Evolutionary conservation across 1,140 invertebrate species (phyloP).

Genomic region (Paraescarpia echinospica): DNA sequence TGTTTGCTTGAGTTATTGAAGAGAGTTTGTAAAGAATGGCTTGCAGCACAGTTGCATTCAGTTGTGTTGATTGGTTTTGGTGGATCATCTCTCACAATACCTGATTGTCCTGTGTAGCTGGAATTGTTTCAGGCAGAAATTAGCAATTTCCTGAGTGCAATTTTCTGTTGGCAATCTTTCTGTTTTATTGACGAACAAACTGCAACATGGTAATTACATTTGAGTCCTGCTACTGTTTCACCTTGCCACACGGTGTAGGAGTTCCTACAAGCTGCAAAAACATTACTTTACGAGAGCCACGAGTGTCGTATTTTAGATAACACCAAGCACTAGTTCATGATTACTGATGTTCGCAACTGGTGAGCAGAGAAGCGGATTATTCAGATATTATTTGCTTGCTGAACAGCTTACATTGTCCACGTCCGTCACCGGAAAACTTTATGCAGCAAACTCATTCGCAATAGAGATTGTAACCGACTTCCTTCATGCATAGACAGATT

Average conservation of each 20-base stretch:
- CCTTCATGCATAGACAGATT: neutral
- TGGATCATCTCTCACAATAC: neutral
- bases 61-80: neutral
- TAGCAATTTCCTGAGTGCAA: neutral
- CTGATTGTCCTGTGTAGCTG: neutral
- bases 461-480: neutral
- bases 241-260: neutral
- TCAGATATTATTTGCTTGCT: neutral
- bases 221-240: neutral
- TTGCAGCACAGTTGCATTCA: neutral
- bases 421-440: neutral
- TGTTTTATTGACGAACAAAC: neutral
- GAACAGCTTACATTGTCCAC: neutral
- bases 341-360: neutral
- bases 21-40: neutral
- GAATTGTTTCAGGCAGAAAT: neutral
- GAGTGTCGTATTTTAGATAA: neutral
- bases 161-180: neutral
- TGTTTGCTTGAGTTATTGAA: neutral
- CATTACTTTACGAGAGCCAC: neutral
- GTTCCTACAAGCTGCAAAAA: neutral
- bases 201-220: neutral
- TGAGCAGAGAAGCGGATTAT: neutral
- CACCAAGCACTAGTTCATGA: neutral
- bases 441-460: neutral